These are phyloP conservation scores for Dromaius novaehollandiae DNA, from an alignment of 2,113 vertebrate species.

Conservation along the genomic window DNA sequence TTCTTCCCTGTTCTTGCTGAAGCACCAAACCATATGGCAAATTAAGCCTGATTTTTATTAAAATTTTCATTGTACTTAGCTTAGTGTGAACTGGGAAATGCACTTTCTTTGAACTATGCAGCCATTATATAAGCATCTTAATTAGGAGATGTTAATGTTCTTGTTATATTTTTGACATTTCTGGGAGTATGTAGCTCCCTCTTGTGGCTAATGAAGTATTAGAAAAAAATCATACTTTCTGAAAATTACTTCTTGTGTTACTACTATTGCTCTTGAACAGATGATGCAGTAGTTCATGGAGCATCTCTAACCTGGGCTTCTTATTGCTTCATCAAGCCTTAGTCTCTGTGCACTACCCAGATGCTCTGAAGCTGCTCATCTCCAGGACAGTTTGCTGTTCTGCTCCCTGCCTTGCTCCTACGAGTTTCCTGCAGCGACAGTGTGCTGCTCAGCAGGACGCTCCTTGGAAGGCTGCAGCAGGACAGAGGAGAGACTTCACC, in stretches of 20 bases:
- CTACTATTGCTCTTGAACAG: rapidly evolving
- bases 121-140: conserved; percentile 41
- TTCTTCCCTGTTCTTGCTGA: background rate
- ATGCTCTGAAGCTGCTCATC: background rate
- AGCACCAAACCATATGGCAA: conserved; percentile 63
- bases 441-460: too few relatives aligned
- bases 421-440: background rate
- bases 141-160: conserved; percentile 23
- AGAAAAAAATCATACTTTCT: background rate
- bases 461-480: background rate
- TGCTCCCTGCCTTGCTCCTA: too few relatives aligned
- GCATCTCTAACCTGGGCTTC: background rate
- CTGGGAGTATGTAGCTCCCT: conserved; percentile 53
- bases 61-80: conserved; percentile 36
- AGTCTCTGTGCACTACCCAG: background rate
- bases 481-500: background rate
- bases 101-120: conserved; percentile 56
- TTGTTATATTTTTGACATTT: background rate
- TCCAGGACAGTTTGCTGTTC: background rate
- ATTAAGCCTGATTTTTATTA: conserved; percentile 62
- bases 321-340: rapidly evolving
- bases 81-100: conserved; percentile 36
- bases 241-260: background rate
- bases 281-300: too few relatives aligned
- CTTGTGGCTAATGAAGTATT: conserved; percentile 57